phyloP scores from a whole-genome alignment of 2,113 vertebrate genomes.

The Callorhinus ursinus region DNA sequence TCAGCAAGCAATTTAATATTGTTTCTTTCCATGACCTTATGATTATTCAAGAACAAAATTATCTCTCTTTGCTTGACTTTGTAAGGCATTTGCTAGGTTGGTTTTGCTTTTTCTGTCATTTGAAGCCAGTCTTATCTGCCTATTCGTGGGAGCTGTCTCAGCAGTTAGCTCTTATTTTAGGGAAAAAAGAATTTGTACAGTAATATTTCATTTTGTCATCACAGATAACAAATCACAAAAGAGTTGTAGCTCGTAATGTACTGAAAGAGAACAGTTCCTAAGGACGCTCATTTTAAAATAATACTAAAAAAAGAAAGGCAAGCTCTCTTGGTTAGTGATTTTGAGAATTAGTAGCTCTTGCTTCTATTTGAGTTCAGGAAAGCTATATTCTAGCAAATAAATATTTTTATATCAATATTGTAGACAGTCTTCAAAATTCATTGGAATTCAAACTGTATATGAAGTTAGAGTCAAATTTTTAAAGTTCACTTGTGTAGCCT shows the following conservation, averaged over 20 bases:
- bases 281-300: background rate
- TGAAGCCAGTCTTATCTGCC: conserved; percentile 40
- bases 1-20: background rate
- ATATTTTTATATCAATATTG: background rate
- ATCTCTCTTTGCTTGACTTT: conserved; percentile 24
- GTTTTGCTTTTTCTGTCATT: conserved; percentile 44
- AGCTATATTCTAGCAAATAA: background rate
- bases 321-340: background rate
- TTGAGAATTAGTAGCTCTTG: background rate
- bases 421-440: background rate
- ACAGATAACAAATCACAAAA: conserved; percentile 51
- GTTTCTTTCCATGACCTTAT: conserved; percentile 9
- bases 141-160: conserved; percentile 46
- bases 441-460: background rate
- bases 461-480: background rate
- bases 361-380: background rate
- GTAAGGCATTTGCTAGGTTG: background rate
- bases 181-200: background rate
- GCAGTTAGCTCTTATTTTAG: conserved; percentile 50
- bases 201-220: conserved; percentile 67
- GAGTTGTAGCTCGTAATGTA: background rate
- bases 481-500: too few species aligned
- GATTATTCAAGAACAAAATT: conserved; percentile 43
- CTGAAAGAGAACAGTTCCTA: background rate
- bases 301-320: background rate